phyloP scores from a whole-genome alignment of 2,888 invertebrate genomes.

The Volucella bombylans region DNA sequence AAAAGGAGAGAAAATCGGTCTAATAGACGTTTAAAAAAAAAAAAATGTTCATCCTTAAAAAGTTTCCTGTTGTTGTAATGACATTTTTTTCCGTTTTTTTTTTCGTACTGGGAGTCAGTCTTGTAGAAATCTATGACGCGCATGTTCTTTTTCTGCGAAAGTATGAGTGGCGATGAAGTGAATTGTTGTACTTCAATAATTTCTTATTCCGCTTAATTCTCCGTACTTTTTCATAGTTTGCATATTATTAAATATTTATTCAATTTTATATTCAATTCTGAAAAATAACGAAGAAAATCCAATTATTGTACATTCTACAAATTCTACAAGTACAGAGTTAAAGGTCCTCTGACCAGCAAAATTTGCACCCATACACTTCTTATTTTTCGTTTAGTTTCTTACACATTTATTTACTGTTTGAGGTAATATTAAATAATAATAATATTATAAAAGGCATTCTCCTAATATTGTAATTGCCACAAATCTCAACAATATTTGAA shows the following conservation, averaged over 20 bases:
- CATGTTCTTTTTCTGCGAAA: constrained; percentile 58
- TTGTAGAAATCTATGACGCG: constrained; percentile 57
- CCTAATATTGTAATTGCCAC: background rate
- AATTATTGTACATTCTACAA: no score
- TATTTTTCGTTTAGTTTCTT: background rate
- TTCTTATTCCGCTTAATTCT: constrained; percentile 55
- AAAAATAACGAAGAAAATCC: constrained; percentile 36
- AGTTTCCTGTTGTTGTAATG: constrained; percentile 64
- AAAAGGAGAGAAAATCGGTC: constrained; percentile 63
- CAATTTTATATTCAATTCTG: background rate
- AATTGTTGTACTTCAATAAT: constrained; percentile 57
- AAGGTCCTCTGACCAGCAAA: constrained; percentile 27
- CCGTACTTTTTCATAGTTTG: constrained; percentile 15
- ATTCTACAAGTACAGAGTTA: constrained; percentile 11
- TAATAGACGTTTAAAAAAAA: constrained; percentile 65
- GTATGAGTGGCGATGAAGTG: constrained; percentile 61
- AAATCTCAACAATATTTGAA: constrained; percentile 22
- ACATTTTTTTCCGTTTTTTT: constrained; percentile 31
- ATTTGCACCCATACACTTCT: constrained; percentile 5
- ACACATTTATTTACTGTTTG: constrained; percentile 1
- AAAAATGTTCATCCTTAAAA: constrained; percentile 60
- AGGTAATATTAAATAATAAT: background rate
- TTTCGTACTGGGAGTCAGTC: constrained; percentile 16
- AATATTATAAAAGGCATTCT: constrained; percentile 16
- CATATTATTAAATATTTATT: constrained; percentile 12